Evolutionary conservation across 1,140 invertebrate genomes (phyloP), one percentile per base, ranked within the genome.

Genomic region (Metopolophium dirhodum): DNA sequence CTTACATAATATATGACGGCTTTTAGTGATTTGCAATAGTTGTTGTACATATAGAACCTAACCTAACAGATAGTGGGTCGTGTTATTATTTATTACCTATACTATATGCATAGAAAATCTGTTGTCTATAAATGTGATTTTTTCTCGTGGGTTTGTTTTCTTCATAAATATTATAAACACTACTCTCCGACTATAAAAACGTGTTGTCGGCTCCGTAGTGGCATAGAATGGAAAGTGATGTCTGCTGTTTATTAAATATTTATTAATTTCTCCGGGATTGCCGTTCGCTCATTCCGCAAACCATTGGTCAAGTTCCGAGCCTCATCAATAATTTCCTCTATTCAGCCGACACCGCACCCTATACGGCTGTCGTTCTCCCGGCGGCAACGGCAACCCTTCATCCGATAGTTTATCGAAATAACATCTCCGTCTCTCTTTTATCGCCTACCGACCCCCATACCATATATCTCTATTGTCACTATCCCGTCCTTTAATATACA

Each of bases 371-470:
- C 85, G 85, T 87, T n/a, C 85, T 14, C 47, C 86, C 47, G 86
- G 86, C 30, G 11, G 47, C 86, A 54, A 20, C 47, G n/a, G 88
- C 88, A n/a, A 89, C 88, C 88, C 88, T 89, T 89, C 88, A 57
- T 57, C 88, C 47, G 91, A 92, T 77, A 83, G 57, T 82, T 92
- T 92, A 92, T 92, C 91, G 91, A 92, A 92, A 92, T 92, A 92
- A 83, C 91, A 92, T 92, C 91, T 92, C 91, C n/a, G n/a, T 83
- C 47, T 92, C 91, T 85, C 61, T 83, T 92, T 92, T 83, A 92
- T 89, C 88, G 88, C 41, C 51, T 26, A 11, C 35, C 49, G 51
- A 89, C n/a, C 88, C 88, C n/a, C 88, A 37, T 47, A 35, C 49
- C 22, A 89, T 57, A 57, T 89, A 89, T 89, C 35, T 89, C 35